phyloP scores from a whole-genome alignment of 2,797 vertebrate genomes.

The Orestias chungarensis region DNA sequence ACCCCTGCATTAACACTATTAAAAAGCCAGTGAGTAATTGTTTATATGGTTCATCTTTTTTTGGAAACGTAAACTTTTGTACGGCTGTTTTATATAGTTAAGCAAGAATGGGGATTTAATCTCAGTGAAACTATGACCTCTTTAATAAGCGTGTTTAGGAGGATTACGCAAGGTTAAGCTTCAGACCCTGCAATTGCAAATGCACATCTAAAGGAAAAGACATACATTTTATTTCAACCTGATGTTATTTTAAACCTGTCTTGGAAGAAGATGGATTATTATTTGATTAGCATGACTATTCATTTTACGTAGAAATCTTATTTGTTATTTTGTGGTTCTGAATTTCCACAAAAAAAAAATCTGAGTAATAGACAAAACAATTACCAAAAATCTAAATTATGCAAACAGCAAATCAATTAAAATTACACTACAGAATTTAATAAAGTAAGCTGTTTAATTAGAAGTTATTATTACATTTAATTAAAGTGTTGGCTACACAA shows the following conservation, averaged over 20 bases:
- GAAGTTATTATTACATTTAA: too few species aligned
- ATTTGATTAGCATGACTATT: not conserved
- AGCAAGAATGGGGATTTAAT: not conserved
- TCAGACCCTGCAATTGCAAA: too few species aligned
- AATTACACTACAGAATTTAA: too few species aligned
- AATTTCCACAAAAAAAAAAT: too few species aligned
- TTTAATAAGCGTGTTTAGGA: not conserved
- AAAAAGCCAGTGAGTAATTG: too few species aligned
- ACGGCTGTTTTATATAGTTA: not conserved
- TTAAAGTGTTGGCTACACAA: too few species aligned
- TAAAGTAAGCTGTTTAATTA: too few species aligned
- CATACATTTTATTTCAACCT: not conserved
- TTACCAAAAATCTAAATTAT: too few species aligned
- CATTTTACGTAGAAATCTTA: not conserved
- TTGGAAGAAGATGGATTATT: not conserved
- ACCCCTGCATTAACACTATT: too few species aligned
- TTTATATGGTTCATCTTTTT: not conserved
- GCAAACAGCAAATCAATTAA: too few species aligned
- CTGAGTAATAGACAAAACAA: too few species aligned
- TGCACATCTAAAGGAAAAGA: not conserved
- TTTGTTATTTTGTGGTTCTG: too few species aligned
- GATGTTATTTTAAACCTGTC: not conserved
- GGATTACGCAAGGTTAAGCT: not conserved
- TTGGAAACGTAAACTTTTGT: not conserved
- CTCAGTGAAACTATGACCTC: not conserved